Percentiles rank a stretch among this genome's conserved stretches.
phyloP scores from a whole-genome alignment of 2,797 vertebrate genomes.

The Emydoidea blandingii region DNA sequence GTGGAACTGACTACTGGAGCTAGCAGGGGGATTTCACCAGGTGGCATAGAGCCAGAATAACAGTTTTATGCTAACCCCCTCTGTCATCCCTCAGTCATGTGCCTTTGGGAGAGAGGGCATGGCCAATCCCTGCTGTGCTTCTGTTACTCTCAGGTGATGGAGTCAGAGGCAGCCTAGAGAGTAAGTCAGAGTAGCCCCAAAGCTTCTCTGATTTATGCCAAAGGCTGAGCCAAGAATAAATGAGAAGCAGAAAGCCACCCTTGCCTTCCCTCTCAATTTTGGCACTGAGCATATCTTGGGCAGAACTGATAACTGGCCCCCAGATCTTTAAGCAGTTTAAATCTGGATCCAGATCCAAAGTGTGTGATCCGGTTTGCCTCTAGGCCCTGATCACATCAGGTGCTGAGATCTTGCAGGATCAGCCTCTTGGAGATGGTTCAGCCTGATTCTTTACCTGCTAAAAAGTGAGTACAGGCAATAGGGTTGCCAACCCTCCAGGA shows the following conservation, averaged over 20 bases:
- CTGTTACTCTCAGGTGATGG: background rate
- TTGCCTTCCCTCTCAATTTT: background rate
- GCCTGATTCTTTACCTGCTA: background rate
- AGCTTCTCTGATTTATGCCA: accelerated
- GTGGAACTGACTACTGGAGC: accelerated
- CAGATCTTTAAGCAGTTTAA: background rate
- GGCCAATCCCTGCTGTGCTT: background rate
- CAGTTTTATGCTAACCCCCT: background rate
- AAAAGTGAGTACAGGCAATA: background rate
- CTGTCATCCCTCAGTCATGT: background rate
- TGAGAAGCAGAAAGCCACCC: background rate
- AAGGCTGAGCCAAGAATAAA: background rate
- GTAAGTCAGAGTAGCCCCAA: background rate
- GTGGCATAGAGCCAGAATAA: background rate
- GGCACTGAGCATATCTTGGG: accelerated
- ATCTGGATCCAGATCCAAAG: slow-evolving; percentile 18
- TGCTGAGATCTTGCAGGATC: background rate
- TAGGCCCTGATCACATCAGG: background rate
- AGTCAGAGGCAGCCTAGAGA: background rate
- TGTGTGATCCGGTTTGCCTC: background rate
- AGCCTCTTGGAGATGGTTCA: background rate
- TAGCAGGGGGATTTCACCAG: background rate
- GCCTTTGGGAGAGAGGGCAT: background rate
- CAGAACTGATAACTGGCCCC: background rate
- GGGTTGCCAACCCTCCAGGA: background rate